phyloP scores from a whole-genome alignment of 92 coral and sea anemone genomes.

The Actinostola sp. region DNA sequence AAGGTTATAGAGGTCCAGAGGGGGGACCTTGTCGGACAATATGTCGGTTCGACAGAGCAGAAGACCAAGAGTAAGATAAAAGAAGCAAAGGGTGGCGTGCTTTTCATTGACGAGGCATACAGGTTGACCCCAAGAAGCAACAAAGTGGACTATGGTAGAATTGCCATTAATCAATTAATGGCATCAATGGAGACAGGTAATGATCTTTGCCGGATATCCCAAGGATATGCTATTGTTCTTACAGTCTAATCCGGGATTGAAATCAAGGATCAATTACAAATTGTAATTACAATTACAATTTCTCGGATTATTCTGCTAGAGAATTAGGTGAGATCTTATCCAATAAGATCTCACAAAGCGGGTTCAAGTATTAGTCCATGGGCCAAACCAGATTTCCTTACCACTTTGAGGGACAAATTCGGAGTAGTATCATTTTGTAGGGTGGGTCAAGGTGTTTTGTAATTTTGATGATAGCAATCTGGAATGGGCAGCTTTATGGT shows the following conservation, averaged over 20 bases:
- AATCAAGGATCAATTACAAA: conserved; percentile 39
- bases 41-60: conserved; percentile 43
- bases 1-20: conserved; percentile 52
- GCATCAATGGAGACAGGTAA: conserved; percentile 45
- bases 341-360: conserved; percentile 23
- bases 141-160: conserved; percentile 33
- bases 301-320: conserved; percentile 28
- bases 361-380: conserved; percentile 19
- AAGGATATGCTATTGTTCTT: conserved; percentile 24
- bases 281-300: conserved; percentile 6
- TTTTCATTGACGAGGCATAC: conserved; percentile 52
- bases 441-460: too few relatives aligned
- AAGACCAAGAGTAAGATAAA: conserved; percentile 24
- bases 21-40: conserved; percentile 48
- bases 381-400: too few relatives aligned
- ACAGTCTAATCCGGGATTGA: conserved; percentile 43
- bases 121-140: conserved; percentile 31
- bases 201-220: conserved; percentile 54
- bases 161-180: conserved; percentile 55
- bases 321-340: conserved; percentile 20
- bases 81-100: conserved; percentile 50
- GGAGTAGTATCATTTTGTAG: too few relatives aligned
- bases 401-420: too few relatives aligned
- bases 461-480: too few relatives aligned
- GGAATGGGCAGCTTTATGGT: too few relatives aligned